phyloP scores from a whole-genome alignment of 1,140 invertebrate genomes.

The Adelges cooleyi region DNA sequence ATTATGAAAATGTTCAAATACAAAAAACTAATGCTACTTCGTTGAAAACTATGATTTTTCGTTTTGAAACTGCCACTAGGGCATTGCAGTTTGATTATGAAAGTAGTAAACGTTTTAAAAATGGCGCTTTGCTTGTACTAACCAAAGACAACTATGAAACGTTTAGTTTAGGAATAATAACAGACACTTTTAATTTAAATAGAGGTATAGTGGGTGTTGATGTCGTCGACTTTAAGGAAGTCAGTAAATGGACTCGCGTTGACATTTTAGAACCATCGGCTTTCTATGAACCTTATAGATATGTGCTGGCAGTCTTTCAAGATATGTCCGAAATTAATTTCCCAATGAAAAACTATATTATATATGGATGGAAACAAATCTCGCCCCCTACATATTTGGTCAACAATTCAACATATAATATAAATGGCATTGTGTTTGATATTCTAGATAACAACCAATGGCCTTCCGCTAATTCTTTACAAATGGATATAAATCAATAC shows the following conservation, averaged over 20 bases:
- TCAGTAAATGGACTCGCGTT: conserved; percentile 38
- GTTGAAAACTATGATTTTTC: conserved; percentile 4
- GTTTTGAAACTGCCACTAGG: conserved; percentile 19
- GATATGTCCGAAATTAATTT: conserved; percentile 43
- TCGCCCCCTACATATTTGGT: not conserved
- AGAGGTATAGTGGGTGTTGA: not conserved
- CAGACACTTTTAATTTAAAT: conserved; percentile 37
- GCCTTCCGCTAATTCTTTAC: conserved; percentile 38
- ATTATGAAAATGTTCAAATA: conserved; percentile 6
- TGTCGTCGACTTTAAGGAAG: conserved; percentile 31
- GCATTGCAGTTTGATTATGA: conserved; percentile 34
- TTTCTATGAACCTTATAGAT: conserved; percentile 55
- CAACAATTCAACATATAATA: not conserved
- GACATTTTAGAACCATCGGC: conserved; percentile 51
- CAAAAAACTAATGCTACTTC: not conserved
- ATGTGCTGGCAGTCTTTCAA: conserved; percentile 48
- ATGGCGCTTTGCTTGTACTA: conserved; percentile 57
- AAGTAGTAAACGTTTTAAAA: conserved; percentile 44
- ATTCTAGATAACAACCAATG: conserved; percentile 38
- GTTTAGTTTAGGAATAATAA: conserved; percentile 29
- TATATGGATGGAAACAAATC: conserved; percentile 38
- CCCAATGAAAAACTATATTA: conserved; percentile 51
- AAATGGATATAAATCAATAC: conserved; percentile 47
- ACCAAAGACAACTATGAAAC: conserved; percentile 52
- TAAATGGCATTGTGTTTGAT: not conserved